Base-by-base conservation (phyloP, 2,888 invertebrate genomes). In the Andrena flavipes region DNA sequence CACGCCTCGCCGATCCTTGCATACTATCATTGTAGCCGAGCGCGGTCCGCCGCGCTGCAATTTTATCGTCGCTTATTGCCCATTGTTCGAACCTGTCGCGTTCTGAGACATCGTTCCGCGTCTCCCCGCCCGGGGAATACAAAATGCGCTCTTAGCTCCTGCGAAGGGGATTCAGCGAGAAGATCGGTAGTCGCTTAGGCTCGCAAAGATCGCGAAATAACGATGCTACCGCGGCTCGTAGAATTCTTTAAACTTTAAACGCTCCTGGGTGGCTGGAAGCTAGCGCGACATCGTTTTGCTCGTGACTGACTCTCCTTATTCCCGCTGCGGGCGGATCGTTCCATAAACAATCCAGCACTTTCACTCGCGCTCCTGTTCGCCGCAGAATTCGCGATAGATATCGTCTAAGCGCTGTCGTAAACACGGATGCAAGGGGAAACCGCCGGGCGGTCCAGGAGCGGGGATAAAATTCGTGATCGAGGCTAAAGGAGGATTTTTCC, bases 1-100 rank as follows among this genome's bases (percentile, higher is more conserved):
- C 63, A 51, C 35, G 65, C 84, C 78, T 75, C 51, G 8, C 33
- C 23, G 54, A 79, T 42, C 78, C 74, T 85, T 80, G 80, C 88
- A 79, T 71, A 79, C 77, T 78, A 76, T 82, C 79, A 87, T 82
- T 62, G 76, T n/a, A 51, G 56, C 85, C 77, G 63, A 74, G 81
- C 16, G 42, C 42, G 16, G 42, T 42, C 5, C 42, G 42, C 42
- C 42, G 42, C 16, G 16, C 42, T 16, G 42, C 42, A 87, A 86
- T 87, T 86, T 84, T 85, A 78, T 88, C 86, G 80, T 84, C 87
- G 82, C 85, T 88, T 79, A 78, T 81, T 75, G 82, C 74, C 77
- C 85, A 88, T 88, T 86, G 88, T 87, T 87, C 85, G 70, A 65
- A 42, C 42, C 42, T 42, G 42, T 42, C 42, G 42, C 42, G 42